A percentile compares a stretch with the other conserved stretches of the same genome.
Evolutionary conservation across 2,888 invertebrate species (phyloP).

Genomic region (Apamea epomidion): DNA sequence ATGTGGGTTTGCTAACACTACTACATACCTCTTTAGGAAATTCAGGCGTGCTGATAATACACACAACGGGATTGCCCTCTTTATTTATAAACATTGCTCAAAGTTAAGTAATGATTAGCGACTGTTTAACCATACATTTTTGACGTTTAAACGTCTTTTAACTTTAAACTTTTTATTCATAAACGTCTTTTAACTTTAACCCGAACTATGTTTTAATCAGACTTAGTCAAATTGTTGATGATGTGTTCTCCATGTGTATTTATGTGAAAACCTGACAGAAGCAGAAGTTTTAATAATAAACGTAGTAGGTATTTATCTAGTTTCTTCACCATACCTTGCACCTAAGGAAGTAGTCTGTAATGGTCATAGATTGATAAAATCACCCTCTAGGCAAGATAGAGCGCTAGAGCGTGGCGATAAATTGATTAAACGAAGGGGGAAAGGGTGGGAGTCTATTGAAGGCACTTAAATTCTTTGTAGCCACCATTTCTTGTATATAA

Average conservation of each 20-base stretch:
- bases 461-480: constrained; percentile 37
- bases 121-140: not conserved
- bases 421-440: constrained; percentile 51
- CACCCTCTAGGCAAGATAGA: constrained; percentile 41
- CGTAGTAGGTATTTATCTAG: constrained; percentile 2
- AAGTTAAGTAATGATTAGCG: not conserved
- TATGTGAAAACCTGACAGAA: not conserved
- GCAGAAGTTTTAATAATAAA: not conserved
- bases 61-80: not conserved
- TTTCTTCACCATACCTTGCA: constrained; percentile 15
- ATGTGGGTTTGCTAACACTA: not conserved
- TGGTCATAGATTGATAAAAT: constrained; percentile 58
- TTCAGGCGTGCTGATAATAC: not conserved
- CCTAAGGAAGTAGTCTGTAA: constrained; percentile 29
- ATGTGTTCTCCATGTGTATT: not conserved
- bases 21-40: not conserved
- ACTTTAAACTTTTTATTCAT: too few species aligned
- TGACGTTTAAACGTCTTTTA: not conserved
- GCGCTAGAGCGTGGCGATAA: constrained; percentile 52
- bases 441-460: constrained; percentile 52
- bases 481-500: constrained; percentile 22
- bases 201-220: not conserved
- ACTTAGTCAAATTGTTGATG: not conserved
- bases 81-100: not conserved
- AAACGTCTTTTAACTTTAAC: not conserved